Evolutionary conservation across 2,797 vertebrate genomes (phyloP).

Genomic region (Premnoplex brunnescens): DNA sequence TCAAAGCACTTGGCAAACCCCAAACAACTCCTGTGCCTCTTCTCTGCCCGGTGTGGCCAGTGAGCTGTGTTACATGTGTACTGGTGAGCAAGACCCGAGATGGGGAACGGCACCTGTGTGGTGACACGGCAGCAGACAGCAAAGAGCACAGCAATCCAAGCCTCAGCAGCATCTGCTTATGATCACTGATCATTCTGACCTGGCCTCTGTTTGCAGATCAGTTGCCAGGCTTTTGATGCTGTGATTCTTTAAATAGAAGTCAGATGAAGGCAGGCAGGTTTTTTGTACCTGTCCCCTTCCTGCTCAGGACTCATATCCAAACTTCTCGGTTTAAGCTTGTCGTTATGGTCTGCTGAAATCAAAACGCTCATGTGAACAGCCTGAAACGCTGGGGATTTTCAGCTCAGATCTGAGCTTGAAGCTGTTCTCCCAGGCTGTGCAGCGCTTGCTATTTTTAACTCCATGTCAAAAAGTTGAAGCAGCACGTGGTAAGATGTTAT

Average conservation of each 20-base stretch:
- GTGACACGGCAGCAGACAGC: rapidly evolving
- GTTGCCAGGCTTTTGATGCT: constrained; percentile 19
- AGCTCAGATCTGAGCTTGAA: constrained; percentile 39
- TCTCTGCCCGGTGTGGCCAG: rapidly evolving
- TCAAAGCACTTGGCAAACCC: neutral
- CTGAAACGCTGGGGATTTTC: constrained; percentile 51
- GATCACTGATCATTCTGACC: neutral
- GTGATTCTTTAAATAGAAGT: constrained; percentile 2
- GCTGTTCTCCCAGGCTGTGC: constrained; percentile 57
- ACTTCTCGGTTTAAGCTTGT: constrained; percentile 10
- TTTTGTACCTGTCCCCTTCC: constrained; percentile 11
- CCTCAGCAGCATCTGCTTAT: neutral
- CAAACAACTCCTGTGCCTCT: rapidly evolving
- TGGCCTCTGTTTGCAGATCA: neutral
- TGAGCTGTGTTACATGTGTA: rapidly evolving
- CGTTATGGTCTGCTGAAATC: constrained; percentile 28
- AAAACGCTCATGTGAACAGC: neutral
- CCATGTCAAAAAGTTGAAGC: constrained; percentile 54
- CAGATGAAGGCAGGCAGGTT: neutral
- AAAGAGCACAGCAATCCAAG: neutral
- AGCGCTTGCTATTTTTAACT: constrained; percentile 51
- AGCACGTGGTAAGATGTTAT: constrained; percentile 63
- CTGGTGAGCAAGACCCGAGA: neutral
- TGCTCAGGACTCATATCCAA: constrained; percentile 2
- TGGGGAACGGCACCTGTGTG: rapidly evolving